Base-by-base conservation (phyloP, 2,888 invertebrate species). In the Cosmopolites sordidus region DNA sequence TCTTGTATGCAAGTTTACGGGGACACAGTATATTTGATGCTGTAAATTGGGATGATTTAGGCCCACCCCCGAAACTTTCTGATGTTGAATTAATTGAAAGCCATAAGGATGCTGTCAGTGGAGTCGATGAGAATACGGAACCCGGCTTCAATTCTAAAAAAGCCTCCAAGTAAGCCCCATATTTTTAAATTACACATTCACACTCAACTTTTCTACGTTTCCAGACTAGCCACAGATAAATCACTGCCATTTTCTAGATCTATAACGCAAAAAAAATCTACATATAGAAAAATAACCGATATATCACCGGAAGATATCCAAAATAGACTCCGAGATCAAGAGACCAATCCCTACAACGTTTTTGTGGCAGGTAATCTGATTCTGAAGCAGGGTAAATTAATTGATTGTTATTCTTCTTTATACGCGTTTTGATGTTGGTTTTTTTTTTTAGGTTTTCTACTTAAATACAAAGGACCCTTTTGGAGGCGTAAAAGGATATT, bases 401-500 rank as follows among this genome's bases (percentile, higher is more conserved):
- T n/a, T 16, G 14, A 9, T 12, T 12, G 12, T 3, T 33, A 4
- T 6, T 4, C 11, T 6, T 33, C 11, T 33, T 3, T 6, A 9
- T 33, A 4, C 3, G n/a, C n/a, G 3, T 15, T 8, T 8, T 22
- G 8, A 22, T 22, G 3, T 8, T 8, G 3, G 22, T 2, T 16
- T 14, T 33, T 27, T 11, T 27, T 51, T 48, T 18, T 16, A 55
- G 58, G 58, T 8, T 80, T 92, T 59, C 83, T 98, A 48, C 93
- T 96, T 73, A 99, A 98, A 76, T 82, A 93, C 64, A 96, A 95
- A 79, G 96, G 97, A 2, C 77, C 97, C 59, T 97, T 98, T 75
- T 88, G 96, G 0, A 80, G 95, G 53, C 80, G 90, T 62, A n/a
- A n/a, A 62, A 80, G 98, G 54, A 97, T 98, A 96, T 82, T 99